Evolutionary conservation across 2,113 vertebrate genomes (phyloP), one percentile per base, ranked within the genome.

Genomic region (Eonycteris spelaea): DNA sequence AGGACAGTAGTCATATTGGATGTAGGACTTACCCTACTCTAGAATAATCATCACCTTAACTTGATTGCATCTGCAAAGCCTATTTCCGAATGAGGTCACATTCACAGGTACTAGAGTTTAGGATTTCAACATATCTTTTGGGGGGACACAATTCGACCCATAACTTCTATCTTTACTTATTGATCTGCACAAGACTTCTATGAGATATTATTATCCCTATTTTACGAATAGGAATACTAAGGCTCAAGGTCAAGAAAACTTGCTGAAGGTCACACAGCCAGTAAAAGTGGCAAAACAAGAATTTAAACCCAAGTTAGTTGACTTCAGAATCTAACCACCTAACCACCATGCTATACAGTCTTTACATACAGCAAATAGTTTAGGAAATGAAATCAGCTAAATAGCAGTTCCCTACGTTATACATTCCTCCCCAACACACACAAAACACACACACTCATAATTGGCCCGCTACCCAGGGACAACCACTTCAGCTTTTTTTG

Each of bases 201-300:
- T 73, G 43, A 87, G 26, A 65, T 57, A 67, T 38, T 86, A 92
- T 26, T 51, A 79, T 33, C 53, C 4, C 22, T 55, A 71, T 63
- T 85, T 94, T 33, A 79, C n/a, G 79, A 86, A 33, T 78, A 74
- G 77, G 61, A 77, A 77, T 87, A 91, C 26, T 94, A 83, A 87
- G 26, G 57, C 57, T 87, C 65, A 73, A 57, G 61, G 57, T 74
- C n/a, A 82, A 68, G 33, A 86, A 80, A 51, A 80, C 16, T 83
- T 77, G n/a, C n/a, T 40, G 18, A 87, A 38, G 48, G 7, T 91
- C 83, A 83, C 53, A 87, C 2, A 94, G 53, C 14, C 33, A 33
- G 22, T 59, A 78, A 51, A 51, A 48, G 8, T 73, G 38, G 57
- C 55, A 88, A 12, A 74, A 21, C 19, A 84, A 73, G 21, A 65